These are phyloP conservation scores for Tetanocera ferruginea DNA, from an alignment of 2,888 invertebrate genomes.

Conservation along the genomic window DNA sequence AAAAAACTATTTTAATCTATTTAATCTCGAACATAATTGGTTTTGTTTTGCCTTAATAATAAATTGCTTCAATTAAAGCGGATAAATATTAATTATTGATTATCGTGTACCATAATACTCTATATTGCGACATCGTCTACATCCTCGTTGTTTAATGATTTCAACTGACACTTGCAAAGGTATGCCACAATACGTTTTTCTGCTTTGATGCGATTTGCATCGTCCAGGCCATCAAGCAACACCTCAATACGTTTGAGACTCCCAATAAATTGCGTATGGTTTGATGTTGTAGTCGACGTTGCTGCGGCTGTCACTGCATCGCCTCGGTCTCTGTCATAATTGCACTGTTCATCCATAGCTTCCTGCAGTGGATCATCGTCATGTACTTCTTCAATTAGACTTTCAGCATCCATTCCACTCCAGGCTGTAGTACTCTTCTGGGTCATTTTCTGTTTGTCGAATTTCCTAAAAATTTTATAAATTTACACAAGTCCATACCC, in stretches of 20 bases:
- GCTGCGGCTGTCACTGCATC: conserved; percentile 13
- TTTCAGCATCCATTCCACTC: conserved; percentile 49
- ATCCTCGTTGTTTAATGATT: conserved; percentile 56
- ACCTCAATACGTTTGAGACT: conserved; percentile 58
- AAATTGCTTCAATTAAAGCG: not conserved
- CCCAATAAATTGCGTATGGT: not conserved
- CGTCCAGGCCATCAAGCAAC: conserved; percentile 59
- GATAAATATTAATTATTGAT: not conserved
- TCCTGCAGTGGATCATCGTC: conserved; percentile 62
- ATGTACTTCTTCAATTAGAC: conserved; percentile 53
- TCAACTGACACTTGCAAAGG: conserved; percentile 63
- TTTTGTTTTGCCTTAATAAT: not conserved
- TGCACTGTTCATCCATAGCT: conserved; percentile 60
- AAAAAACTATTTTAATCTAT: too few relatives aligned
- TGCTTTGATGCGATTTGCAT: conserved; percentile 59
- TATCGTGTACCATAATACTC: not conserved
- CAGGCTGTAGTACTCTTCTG: conserved; percentile 31
- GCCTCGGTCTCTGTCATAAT: conserved; percentile 28
- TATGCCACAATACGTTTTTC: conserved; percentile 62
- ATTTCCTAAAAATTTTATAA: conserved; percentile 32
- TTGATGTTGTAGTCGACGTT: conserved; percentile 11
- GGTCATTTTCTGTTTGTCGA: conserved; percentile 43
- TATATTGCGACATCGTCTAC: conserved; percentile 61
- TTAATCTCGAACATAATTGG: not conserved
- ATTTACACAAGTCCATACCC: not conserved